Evolutionary conservation across 37 sponge, comb jelly and placozoan species (phyloP).

Genomic region (Ianthella basta): DNA sequence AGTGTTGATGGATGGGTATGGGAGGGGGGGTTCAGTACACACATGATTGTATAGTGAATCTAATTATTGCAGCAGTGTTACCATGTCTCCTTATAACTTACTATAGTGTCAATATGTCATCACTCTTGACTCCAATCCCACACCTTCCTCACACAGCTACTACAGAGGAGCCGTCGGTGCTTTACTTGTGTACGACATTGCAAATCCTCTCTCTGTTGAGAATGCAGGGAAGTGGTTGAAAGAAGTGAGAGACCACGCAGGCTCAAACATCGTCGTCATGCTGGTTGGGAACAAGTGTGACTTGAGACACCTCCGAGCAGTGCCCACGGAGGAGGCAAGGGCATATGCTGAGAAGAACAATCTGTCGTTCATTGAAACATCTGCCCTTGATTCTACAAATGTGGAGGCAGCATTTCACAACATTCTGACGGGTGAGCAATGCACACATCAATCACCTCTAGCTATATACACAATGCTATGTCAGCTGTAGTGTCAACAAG

Average conservation of each 20-base stretch:
- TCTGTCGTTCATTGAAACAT: conserved; percentile 97
- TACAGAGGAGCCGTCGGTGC: no score
- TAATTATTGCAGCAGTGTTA: no score
- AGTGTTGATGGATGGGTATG: no score
- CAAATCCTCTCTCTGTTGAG: conserved; percentile 61
- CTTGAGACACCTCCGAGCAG: conserved; percentile 52
- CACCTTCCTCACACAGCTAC: no score
- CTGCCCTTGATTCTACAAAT: conserved; percentile 94
- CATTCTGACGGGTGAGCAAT: conserved; percentile 81
- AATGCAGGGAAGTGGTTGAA: conserved; percentile 66
- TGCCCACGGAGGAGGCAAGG: conserved; percentile 34
- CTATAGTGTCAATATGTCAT: no score
- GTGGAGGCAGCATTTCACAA: conserved; percentile 96
- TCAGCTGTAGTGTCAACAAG: no score
- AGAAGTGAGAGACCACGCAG: conserved; percentile 64
- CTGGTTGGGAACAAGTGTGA: conserved; percentile 71
- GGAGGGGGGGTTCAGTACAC: no score
- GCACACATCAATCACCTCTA: neutral
- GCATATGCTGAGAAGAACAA: conserved; percentile 80
- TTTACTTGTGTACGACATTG: no score
- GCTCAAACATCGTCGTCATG: conserved; percentile 52
- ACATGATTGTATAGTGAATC: no score
- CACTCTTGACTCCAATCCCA: no score
- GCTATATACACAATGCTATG: no score
- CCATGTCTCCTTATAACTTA: no score